A percentile compares a stretch with the other conserved stretches of the same genome.
These are phyloP conservation scores for Illadopsis cleaveri DNA, from an alignment of 2,113 vertebrate species.

Conservation along the genomic window DNA sequence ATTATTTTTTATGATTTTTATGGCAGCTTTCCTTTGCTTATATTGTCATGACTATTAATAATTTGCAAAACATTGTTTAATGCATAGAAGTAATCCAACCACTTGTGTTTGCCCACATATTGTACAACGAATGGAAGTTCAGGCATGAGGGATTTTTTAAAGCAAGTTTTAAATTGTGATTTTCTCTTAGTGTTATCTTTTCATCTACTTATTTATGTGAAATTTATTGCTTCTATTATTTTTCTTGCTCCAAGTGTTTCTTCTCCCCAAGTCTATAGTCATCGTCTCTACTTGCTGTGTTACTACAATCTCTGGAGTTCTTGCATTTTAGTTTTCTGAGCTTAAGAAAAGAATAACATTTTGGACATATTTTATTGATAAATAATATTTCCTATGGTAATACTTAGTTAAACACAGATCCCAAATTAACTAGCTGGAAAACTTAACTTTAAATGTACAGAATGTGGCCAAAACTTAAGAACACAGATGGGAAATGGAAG, in stretches of 20 bases:
- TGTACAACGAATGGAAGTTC: background rate
- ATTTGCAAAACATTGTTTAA: background rate
- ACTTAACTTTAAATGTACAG: background rate
- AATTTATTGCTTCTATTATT: background rate
- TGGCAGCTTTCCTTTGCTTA: background rate
- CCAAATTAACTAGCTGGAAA: background rate
- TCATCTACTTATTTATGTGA: background rate
- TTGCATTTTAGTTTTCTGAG: background rate
- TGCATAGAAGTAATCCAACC: background rate
- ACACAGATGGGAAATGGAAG: background rate
- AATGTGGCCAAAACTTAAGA: background rate
- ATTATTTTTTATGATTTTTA: background rate
- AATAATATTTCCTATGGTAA: background rate
- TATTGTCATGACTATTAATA: background rate
- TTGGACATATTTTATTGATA: background rate
- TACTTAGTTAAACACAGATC: background rate
- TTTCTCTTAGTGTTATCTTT: background rate
- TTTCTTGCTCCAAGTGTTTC: background rate
- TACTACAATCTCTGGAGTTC: background rate
- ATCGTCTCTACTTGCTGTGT: background rate
- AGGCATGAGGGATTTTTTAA: background rate
- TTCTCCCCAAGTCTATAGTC: background rate
- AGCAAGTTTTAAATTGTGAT: background rate
- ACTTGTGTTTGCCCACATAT: constrained; percentile 17
- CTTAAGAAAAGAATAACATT: background rate